phyloP scores from a whole-genome alignment of 2,888 invertebrate genomes.

The Leucophenga maculata region DNA sequence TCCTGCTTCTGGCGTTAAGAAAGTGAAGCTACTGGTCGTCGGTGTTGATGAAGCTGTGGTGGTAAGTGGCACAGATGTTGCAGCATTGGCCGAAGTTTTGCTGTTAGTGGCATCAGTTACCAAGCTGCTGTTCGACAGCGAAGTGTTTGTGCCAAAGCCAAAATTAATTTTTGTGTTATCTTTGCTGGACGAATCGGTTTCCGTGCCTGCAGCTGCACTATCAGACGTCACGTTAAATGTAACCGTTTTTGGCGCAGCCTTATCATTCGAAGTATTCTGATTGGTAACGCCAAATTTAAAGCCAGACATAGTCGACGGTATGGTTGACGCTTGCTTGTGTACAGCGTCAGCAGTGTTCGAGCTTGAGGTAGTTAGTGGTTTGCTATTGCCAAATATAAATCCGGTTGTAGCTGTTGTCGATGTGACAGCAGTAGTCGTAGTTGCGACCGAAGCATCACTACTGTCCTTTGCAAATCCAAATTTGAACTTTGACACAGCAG shows the following conservation, averaged over 20 bases:
- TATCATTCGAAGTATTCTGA: slow-evolving; percentile 31
- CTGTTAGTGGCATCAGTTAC: neutral
- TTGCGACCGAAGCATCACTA: slow-evolving; percentile 32
- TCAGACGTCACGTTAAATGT: slow-evolving; percentile 33
- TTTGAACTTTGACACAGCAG: slow-evolving; percentile 60
- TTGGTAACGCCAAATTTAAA: slow-evolving; percentile 35
- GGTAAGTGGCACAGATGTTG: slow-evolving; percentile 7
- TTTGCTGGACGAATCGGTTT: slow-evolving; percentile 32
- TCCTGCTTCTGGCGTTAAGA: slow-evolving; percentile 20
- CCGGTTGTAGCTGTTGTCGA: slow-evolving; percentile 32
- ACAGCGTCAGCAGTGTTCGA: slow-evolving; percentile 12
- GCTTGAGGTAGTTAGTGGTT: slow-evolving; percentile 34
- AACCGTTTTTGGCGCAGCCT: slow-evolving; percentile 23
- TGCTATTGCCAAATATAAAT: slow-evolving; percentile 32
- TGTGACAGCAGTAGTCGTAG: slow-evolving; percentile 26
- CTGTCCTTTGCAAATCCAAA: slow-evolving; percentile 65
- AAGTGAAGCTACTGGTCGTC: neutral
- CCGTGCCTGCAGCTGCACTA: slow-evolving; percentile 19
- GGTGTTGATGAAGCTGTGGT: slow-evolving; percentile 9
- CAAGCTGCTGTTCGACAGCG: neutral
- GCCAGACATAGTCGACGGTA: slow-evolving; percentile 31
- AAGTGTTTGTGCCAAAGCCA: neutral
- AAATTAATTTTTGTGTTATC: slow-evolving; percentile 42
- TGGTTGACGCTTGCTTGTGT: slow-evolving; percentile 29
- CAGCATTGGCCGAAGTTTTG: neutral